These are phyloP conservation scores for Fratercula arctica DNA, from an alignment of 2,797 vertebrate genomes.

Conservation along the genomic window DNA sequence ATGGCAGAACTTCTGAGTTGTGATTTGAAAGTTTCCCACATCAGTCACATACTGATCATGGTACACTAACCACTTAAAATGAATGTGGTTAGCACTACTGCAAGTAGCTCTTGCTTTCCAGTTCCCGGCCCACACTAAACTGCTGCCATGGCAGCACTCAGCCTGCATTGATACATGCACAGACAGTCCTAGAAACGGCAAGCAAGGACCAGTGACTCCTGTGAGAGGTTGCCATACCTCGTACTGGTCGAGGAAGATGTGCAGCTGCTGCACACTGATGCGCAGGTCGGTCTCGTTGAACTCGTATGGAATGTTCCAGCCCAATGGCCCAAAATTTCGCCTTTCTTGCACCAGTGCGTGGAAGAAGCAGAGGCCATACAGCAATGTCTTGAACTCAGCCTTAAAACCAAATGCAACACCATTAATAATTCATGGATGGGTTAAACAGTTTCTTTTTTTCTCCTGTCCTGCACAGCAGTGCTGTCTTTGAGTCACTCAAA, in stretches of 20 bases:
- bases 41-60: background rate
- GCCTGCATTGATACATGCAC: background rate
- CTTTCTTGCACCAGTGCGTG: conserved; percentile 89
- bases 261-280: conserved; percentile 90
- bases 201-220: background rate
- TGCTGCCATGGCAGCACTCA: background rate
- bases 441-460: background rate
- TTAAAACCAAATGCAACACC: conserved; percentile 44
- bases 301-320: conserved; percentile 93
- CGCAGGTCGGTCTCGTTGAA: conserved; percentile 90
- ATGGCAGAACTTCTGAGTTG: background rate
- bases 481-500: background rate
- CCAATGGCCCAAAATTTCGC: conserved; percentile 87
- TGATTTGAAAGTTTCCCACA: background rate
- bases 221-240: conserved; percentile 71
- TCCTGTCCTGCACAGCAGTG: background rate
- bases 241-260: conserved; percentile 90
- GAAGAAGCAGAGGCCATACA: conserved; percentile 91
- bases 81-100: too few relatives aligned
- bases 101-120: background rate
- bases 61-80: background rate
- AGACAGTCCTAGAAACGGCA: background rate
- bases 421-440: background rate
- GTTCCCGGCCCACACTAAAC: background rate
- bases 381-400: conserved; percentile 87